Base-by-base conservation (phyloP, 2,113 vertebrate species). In the Notarius lentiginosus region DNA sequence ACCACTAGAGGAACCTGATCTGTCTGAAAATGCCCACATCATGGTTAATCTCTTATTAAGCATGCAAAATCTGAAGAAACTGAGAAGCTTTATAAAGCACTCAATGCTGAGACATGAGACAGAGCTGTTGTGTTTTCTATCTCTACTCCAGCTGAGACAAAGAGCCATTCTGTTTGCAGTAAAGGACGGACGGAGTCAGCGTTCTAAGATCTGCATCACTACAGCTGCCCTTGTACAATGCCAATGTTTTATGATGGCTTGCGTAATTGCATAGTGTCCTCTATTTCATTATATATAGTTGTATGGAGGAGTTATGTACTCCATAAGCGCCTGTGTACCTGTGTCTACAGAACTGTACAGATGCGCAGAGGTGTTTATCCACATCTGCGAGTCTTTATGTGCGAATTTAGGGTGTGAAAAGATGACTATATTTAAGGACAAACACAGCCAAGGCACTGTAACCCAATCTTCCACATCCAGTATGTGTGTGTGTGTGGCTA, bases 41-140 rank as follows among this genome's bases (percentile, higher is more conserved):
- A 85, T 63, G 55, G 47, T 88, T 88, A 86, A 92, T 89, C 75
- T 89, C 87, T 90, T 88, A 90, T 91, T 92, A 88, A 83, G 91
- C 84, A 53, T 49, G 47, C 89, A 80, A 90, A 87, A 84, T 68
- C 66, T 88, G 73, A 87, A 87, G 66, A 82, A 80, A 87, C 56
- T 6, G 18, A 20, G 86, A 30, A 34, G 47, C 84, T 86, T 88
- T 24, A 14, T 51, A 11, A 60, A 6, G n/a, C 61, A 83, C 70
- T 41, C 60, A 83, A 30, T 47, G 4, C 49, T 53, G 53, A 51
- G 86, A 83, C 60, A 61, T 14, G 24, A 86, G 84, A 73, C 24
- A 47, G 55, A 70, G 60, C 51, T 41, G 53, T 82, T 73, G 47
- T 89, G 88, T 86, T 75, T 83, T 86, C 79, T 18, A 79, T 84